Percentiles rank a stretch among this genome's conserved stretches.
phyloP scores from a whole-genome alignment of 2,113 vertebrate species.

The Nycticorax nycticorax region DNA sequence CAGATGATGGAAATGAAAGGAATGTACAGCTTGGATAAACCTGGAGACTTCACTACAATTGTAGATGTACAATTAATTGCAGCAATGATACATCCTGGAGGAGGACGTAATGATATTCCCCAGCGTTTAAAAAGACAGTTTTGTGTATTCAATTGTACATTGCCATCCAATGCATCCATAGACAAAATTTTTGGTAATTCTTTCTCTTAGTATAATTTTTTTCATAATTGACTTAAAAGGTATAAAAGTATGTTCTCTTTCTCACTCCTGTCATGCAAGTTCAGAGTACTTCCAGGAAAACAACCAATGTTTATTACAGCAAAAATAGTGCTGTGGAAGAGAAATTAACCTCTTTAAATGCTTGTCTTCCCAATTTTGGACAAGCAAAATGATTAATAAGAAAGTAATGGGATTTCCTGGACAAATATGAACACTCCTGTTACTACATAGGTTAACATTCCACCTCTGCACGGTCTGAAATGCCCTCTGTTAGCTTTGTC shows the following conservation, averaged over 20 bases:
- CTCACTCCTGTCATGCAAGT: neutral
- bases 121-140: constrained; percentile 82
- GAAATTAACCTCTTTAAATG: neutral
- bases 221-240: neutral
- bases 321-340: neutral
- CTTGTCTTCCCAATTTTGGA: neutral
- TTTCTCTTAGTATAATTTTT: neutral
- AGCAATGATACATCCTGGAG: constrained; percentile 83
- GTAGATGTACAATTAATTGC: constrained; percentile 79
- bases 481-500: neutral
- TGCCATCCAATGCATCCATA: constrained; percentile 78
- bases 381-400: neutral
- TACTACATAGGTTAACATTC: neutral
- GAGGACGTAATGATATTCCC: constrained; percentile 81
- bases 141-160: constrained; percentile 78
- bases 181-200: constrained; percentile 82
- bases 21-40: constrained; percentile 83
- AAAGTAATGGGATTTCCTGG: neutral
- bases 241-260: neutral
- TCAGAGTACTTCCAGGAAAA: neutral
- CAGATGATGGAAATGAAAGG: constrained; percentile 85
- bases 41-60: constrained; percentile 80
- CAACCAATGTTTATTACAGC: neutral
- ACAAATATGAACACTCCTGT: neutral
- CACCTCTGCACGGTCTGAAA: neutral